phyloP scores from a whole-genome alignment of 2,113 vertebrate species.

The Mastomys coucha region DNA sequence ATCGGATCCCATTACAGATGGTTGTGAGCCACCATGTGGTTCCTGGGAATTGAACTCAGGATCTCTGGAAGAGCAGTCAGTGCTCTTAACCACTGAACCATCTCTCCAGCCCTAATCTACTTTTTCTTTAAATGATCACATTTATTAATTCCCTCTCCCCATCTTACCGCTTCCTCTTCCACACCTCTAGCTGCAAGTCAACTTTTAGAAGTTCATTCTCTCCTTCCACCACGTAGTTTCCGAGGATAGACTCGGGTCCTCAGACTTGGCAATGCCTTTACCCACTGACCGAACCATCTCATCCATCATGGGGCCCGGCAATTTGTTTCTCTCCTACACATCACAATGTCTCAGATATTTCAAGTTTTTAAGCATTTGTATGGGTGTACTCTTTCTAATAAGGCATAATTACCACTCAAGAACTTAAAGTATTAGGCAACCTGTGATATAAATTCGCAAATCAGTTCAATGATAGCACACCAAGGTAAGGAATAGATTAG shows the following conservation, averaged over 20 bases:
- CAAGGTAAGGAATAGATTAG: not conserved
- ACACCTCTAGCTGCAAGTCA: not conserved
- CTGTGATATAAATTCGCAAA: not conserved
- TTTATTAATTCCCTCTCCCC: not conserved
- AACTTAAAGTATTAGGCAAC: not conserved
- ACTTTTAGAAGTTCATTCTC: not conserved
- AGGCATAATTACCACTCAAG: not conserved
- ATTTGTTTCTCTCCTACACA: not conserved
- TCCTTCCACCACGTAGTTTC: not conserved
- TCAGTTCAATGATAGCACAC: not conserved
- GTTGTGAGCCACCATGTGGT: no score
- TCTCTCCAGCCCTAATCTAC: no score
- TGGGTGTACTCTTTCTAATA: not conserved
- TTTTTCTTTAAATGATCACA: not conserved
- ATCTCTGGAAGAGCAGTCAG: no score
- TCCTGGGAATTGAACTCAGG: no score
- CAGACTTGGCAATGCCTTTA: not conserved
- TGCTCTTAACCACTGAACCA: no score
- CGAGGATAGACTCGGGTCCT: not conserved
- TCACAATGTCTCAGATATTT: not conserved
- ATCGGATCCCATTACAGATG: no score
- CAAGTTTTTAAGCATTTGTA: not conserved
- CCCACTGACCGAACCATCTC: no score
- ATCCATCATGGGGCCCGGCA: no score
- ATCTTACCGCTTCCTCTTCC: fast-evolving